A percentile compares a stretch with the other conserved stretches of the same genome.
Evolutionary conservation across 2,113 vertebrate species (phyloP).

Genomic region (Candoia aspera): DNA sequence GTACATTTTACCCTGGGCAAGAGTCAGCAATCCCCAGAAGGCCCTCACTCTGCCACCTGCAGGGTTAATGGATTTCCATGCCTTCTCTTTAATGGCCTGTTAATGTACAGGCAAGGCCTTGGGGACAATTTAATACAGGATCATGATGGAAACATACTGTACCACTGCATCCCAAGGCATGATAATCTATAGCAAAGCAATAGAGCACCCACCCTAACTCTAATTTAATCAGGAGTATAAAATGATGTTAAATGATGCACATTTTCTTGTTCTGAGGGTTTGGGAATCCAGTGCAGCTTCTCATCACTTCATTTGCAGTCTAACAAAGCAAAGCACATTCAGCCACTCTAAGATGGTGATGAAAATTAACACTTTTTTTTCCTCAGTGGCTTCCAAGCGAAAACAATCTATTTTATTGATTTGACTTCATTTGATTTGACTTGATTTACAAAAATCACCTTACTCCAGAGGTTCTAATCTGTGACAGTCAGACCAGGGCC

Average conservation of each 20-base stretch:
- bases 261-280: neutral
- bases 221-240: neutral
- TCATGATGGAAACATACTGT: neutral
- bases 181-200: neutral
- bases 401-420: neutral
- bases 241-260: neutral
- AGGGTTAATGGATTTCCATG: neutral
- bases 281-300: neutral
- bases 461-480: no score
- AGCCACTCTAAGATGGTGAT: neutral
- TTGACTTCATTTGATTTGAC: neutral
- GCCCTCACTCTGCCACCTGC: neutral
- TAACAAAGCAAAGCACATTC: conserved; percentile 13
- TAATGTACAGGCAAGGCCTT: neutral
- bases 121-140: neutral
- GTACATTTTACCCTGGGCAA: conserved; percentile 1
- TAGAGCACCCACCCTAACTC: neutral
- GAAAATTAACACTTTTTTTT: neutral
- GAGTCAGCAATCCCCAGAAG: conserved; percentile 21
- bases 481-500: no score
- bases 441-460: neutral
- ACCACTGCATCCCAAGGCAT: neutral
- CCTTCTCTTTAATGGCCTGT: neutral
- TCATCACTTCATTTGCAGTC: neutral
- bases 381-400: neutral